Conservation (phyloP, 2,113 vertebrate species). For the Oncorhynchus tshawytscha region DNA sequence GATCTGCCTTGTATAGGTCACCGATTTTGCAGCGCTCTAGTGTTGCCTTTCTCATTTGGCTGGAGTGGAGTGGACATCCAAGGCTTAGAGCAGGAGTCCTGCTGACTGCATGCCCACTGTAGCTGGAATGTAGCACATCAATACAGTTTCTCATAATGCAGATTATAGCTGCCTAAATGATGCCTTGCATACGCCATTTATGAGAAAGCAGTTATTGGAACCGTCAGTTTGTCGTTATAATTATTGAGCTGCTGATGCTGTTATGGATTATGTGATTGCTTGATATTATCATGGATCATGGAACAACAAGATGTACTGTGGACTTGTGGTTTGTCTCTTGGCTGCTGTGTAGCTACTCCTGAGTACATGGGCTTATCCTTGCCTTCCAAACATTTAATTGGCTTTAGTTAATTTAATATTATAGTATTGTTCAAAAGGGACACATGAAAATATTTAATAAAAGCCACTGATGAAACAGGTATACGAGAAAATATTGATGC, state of each 20-base stretch:
- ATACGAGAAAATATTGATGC: too few species aligned
- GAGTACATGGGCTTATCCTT: background rate
- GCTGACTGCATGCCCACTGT: background rate
- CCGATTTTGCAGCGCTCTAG: conserved; percentile 56
- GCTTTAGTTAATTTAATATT: too few species aligned
- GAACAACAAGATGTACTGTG: background rate
- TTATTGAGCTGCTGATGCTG: too few species aligned
- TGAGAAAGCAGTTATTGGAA: too few species aligned
- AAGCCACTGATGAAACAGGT: too few species aligned
- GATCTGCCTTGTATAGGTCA: conserved; percentile 67
- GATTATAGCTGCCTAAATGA: background rate
- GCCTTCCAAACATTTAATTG: background rate
- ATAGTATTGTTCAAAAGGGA: too few species aligned
- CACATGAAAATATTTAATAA: too few species aligned
- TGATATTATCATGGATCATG: background rate
- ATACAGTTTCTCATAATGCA: background rate
- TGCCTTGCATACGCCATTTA: too few species aligned
- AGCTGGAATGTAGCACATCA: background rate
- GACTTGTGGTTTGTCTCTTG: background rate
- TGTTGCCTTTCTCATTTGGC: conserved; percentile 31
- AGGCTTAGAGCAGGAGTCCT: too few species aligned
- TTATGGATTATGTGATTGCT: background rate
- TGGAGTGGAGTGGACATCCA: conserved; percentile 7
- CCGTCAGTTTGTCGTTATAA: too few species aligned
- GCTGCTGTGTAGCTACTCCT: background rate